These are phyloP conservation scores for Centropus bengalensis DNA, from an alignment of 2,113 vertebrate genomes.

Conservation along the genomic window DNA sequence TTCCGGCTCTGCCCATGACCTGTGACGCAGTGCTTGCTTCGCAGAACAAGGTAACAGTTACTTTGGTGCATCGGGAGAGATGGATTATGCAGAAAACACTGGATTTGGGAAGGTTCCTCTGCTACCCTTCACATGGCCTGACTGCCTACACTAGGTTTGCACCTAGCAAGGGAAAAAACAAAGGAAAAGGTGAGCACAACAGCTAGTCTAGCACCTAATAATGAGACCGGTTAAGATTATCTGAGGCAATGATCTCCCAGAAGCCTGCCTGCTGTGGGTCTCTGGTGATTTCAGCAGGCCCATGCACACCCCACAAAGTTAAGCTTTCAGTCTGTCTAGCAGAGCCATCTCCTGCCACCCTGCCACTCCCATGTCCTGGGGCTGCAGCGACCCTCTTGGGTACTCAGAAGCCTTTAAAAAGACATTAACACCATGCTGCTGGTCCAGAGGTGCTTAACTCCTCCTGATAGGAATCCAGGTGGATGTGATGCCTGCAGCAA, in stretches of 20 bases:
- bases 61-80: too few relatives aligned
- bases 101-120: background rate
- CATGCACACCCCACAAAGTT: background rate
- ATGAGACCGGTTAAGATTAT: background rate
- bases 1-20: background rate
- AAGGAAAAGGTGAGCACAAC: background rate
- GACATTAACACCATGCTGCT: accelerated
- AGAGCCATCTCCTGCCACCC: background rate
- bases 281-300: background rate
- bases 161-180: background rate
- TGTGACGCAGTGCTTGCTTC: background rate
- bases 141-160: background rate
- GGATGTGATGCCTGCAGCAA: background rate
- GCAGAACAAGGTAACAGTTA: background rate
- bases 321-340: background rate
- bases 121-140: background rate
- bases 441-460: background rate
- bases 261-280: background rate
- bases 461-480: background rate
- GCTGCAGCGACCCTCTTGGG: background rate
- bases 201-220: background rate
- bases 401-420: background rate
- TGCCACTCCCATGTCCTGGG: accelerated
- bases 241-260: background rate
- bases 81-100: background rate